A percentile compares a stretch with the other conserved stretches of the same genome.
phyloP scores from a whole-genome alignment of 2,797 vertebrate genomes.

The Scleropages formosus region DNA sequence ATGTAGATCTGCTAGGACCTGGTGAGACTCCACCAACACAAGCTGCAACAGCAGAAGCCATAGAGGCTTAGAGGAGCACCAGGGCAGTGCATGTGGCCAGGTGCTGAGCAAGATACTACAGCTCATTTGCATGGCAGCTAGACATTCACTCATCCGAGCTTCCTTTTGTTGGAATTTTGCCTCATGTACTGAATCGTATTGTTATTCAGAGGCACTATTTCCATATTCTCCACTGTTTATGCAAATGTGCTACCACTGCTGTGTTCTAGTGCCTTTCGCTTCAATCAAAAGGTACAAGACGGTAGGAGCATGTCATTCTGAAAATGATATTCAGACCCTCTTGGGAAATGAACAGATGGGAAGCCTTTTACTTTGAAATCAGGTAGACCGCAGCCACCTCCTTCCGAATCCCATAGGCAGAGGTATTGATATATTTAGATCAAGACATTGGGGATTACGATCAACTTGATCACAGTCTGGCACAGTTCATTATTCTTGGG shows the following conservation, averaged over 20 bases:
- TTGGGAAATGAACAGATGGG: slow-evolving; percentile 23
- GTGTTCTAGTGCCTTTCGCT: slow-evolving; percentile 36
- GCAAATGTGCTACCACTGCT: slow-evolving; percentile 42
- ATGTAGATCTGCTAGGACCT: too few relatives aligned
- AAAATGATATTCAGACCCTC: slow-evolving; percentile 31
- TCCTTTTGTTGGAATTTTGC: slow-evolving; percentile 39
- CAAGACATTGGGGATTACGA: too few relatives aligned
- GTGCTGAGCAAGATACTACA: slow-evolving; percentile 42
- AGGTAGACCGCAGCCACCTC: slow-evolving; percentile 37
- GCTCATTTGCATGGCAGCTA: too few relatives aligned
- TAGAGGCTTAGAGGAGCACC: slow-evolving; percentile 2
- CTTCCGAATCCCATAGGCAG: slow-evolving; percentile 41
- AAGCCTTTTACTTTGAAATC: slow-evolving; percentile 40
- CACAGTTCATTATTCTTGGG: too few relatives aligned
- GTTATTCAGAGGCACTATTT: slow-evolving; percentile 51
- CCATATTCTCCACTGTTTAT: slow-evolving; percentile 56
- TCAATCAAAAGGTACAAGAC: slow-evolving; percentile 43
- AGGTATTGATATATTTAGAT: too few relatives aligned
- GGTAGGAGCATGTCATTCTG: slow-evolving; percentile 46
- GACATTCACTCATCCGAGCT: too few relatives aligned
- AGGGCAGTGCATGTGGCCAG: slow-evolving; percentile 37
- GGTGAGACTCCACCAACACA: too few relatives aligned
- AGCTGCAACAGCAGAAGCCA: too few relatives aligned
- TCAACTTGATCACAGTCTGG: too few relatives aligned
- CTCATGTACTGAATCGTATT: slow-evolving; percentile 48